Evolutionary conservation across 1,140 invertebrate genomes (phyloP).

Genomic region (Nymphalis io): DNA sequence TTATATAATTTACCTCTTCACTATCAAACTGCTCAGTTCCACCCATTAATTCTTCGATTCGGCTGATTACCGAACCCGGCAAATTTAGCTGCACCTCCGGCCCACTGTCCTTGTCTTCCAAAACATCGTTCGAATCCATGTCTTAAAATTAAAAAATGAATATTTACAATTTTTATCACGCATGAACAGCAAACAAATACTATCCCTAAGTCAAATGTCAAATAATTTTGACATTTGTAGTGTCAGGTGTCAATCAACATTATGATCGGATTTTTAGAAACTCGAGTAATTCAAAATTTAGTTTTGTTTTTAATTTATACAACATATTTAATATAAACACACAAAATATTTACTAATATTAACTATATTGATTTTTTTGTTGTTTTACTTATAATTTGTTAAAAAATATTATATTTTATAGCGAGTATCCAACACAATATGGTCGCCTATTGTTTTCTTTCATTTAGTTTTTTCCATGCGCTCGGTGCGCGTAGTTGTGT

Average conservation of each 20-base stretch:
- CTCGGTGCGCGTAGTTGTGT: slow-evolving; percentile 31
- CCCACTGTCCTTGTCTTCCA: slow-evolving; percentile 73
- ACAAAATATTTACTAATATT: too few species aligned
- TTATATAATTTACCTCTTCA: slow-evolving; percentile 82
- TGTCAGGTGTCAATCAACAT: slow-evolving; percentile 14
- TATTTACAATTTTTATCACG: slow-evolving; percentile 16
- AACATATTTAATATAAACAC: too few species aligned
- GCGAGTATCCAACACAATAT: slow-evolving; percentile 5
- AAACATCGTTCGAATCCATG: slow-evolving; percentile 67
- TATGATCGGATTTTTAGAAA: neutral
- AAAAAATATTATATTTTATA: neutral
- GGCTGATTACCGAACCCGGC: slow-evolving; percentile 73
- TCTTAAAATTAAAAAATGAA: slow-evolving; percentile 12
- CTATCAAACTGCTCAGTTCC: slow-evolving; percentile 95
- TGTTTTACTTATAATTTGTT: neutral
- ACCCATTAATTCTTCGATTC: slow-evolving; percentile 88
- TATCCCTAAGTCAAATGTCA: slow-evolving; percentile 1
- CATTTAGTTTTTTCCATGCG: slow-evolving; percentile 43
- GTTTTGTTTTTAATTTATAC: neutral
- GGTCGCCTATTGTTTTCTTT: slow-evolving; percentile 28
- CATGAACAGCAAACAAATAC: slow-evolving; percentile 7
- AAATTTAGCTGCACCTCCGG: slow-evolving; percentile 74
- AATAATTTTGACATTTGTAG: neutral
- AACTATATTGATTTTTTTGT: neutral
- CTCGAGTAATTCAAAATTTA: neutral